Conservation (phyloP, 64 coral and sea anemone species). For the Acropora yongei region DNA sequence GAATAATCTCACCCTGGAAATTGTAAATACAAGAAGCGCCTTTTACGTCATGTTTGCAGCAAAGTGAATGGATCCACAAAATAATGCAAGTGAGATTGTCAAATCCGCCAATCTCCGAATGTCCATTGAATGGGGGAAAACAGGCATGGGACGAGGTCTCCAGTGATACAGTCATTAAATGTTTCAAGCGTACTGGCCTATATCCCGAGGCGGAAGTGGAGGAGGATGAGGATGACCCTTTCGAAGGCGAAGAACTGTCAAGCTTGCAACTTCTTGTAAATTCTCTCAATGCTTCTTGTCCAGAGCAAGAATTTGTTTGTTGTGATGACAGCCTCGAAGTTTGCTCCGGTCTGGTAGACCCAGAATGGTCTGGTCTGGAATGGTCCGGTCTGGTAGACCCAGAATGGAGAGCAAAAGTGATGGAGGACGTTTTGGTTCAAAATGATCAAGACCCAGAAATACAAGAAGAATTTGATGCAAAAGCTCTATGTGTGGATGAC, state of each 20-base stretch:
- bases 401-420: too few relatives aligned
- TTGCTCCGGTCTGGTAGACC: neutral
- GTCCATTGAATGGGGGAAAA: conserved; percentile 13
- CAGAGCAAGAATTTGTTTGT: neutral
- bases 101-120: neutral
- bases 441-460: too few relatives aligned
- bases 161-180: neutral
- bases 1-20: too few relatives aligned
- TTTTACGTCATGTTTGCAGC: too few relatives aligned
- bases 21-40: too few relatives aligned
- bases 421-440: too few relatives aligned
- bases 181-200: neutral
- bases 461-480: too few relatives aligned
- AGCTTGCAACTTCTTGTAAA: neutral
- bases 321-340: neutral
- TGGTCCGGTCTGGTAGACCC: neutral
- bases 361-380: too few relatives aligned
- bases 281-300: conserved; percentile 9
- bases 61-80: conserved; percentile 1
- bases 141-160: conserved; percentile 19
- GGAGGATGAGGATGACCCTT: neutral
- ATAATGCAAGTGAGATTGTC: too few relatives aligned
- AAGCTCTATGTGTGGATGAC: too few relatives aligned
- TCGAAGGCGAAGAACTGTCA: neutral
- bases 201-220: neutral